phyloP scores from a whole-genome alignment of 2,113 vertebrate species.

The Pardalotus punctatus region DNA sequence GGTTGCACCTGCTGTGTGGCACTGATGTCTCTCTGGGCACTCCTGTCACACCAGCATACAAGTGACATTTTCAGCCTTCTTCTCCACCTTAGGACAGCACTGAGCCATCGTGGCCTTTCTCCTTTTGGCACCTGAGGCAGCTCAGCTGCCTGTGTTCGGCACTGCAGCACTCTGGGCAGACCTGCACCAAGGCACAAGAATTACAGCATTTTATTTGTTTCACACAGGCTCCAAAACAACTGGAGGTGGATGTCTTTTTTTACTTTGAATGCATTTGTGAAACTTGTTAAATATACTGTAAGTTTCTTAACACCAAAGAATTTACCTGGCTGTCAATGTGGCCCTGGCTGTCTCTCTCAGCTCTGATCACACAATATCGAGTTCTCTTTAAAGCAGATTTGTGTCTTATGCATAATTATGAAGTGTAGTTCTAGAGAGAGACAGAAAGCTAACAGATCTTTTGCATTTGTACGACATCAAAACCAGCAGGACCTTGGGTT shows the following conservation, averaged over 20 bases:
- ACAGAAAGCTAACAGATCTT: not conserved
- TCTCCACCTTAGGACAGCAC: not conserved
- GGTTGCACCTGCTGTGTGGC: not conserved
- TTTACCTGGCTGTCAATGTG: not conserved
- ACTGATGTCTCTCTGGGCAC: no score
- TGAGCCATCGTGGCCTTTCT: not conserved
- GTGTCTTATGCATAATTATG: not conserved
- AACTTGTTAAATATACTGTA: not conserved
- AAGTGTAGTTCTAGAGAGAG: not conserved
- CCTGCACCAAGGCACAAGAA: fast-evolving
- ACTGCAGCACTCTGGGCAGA: not conserved
- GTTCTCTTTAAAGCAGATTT: not conserved
- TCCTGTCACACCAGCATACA: not conserved
- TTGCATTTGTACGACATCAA: not conserved
- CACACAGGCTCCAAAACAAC: not conserved
- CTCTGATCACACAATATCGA: fast-evolving
- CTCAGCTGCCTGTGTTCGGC: not conserved
- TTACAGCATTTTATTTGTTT: not conserved
- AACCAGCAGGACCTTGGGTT: fast-evolving
- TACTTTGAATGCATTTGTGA: not conserved
- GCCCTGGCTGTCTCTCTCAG: not conserved
- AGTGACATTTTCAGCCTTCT: not conserved
- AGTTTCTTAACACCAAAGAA: not conserved
- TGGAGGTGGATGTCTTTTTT: not conserved
- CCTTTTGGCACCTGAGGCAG: not conserved